phyloP scores from a whole-genome alignment of 2,888 invertebrate species.

The Eupithecia pulchellata region DNA sequence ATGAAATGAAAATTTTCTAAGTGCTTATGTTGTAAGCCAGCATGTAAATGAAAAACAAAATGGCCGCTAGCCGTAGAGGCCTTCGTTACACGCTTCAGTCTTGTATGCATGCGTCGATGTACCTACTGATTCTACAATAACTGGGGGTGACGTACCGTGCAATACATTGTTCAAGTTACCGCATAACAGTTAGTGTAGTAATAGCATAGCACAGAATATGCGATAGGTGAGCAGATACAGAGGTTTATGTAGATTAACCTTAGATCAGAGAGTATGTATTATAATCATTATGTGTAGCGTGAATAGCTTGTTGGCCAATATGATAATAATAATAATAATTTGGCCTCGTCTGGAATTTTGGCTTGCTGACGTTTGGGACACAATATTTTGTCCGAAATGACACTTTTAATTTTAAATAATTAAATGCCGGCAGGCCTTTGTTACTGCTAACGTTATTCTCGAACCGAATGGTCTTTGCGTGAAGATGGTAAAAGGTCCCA shows the following conservation, averaged over 20 bases:
- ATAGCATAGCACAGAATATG: neutral
- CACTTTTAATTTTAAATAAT: too few species aligned
- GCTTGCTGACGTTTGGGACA: too few species aligned
- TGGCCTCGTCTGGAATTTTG: neutral
- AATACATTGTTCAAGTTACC: conserved; percentile 24
- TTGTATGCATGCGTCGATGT: conserved; percentile 17
- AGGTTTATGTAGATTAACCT: neutral
- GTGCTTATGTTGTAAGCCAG: too few species aligned
- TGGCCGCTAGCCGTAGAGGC: neutral
- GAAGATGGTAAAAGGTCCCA: too few species aligned
- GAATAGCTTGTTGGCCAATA: neutral
- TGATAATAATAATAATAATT: neutral
- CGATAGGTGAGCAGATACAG: neutral
- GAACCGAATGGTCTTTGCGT: too few species aligned
- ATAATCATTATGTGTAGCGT: neutral
- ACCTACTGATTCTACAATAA: conserved; percentile 15
- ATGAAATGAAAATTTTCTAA: too few species aligned
- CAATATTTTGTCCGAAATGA: too few species aligned
- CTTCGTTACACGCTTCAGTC: conserved; percentile 11
- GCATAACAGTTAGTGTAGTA: neutral
- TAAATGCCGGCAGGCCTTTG: too few species aligned
- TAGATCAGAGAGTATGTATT: neutral
- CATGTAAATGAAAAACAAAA: neutral
- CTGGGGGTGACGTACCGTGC: conserved; percentile 20
- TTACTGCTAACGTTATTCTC: too few species aligned